These are phyloP conservation scores for Ornithoptera alexandrae DNA, from an alignment of 2,888 invertebrate species.

Conservation along the genomic window DNA sequence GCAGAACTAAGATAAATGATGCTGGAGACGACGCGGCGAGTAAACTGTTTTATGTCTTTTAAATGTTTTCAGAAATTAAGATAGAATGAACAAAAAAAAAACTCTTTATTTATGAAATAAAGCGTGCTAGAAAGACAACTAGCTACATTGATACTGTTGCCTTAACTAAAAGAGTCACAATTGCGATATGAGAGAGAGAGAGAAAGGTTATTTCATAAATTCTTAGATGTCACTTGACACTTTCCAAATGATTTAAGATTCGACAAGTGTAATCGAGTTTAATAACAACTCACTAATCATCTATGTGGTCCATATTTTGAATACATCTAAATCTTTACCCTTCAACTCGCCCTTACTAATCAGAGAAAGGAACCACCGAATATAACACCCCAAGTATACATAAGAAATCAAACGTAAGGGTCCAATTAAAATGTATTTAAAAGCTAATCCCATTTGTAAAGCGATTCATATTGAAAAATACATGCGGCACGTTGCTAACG, in stretches of 20 bases:
- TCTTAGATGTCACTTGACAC: too few species aligned
- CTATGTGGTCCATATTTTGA: too few species aligned
- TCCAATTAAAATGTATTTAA: constrained; percentile 69
- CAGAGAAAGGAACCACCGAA: background rate
- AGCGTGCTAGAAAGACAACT: too few species aligned
- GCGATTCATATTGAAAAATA: constrained; percentile 39
- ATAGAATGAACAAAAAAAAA: background rate
- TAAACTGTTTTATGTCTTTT: constrained; percentile 3
- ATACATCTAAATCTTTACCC: too few species aligned
- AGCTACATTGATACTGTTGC: too few species aligned
- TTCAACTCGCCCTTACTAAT: background rate
- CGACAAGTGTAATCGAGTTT: too few species aligned
- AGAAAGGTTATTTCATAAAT: too few species aligned
- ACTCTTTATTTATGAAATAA: background rate
- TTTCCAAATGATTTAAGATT: too few species aligned
- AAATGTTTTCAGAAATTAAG: constrained; percentile 10
- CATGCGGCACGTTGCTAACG: constrained; percentile 24
- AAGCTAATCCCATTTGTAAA: constrained; percentile 50
- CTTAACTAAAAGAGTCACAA: too few species aligned
- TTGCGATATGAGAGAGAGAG: too few species aligned
- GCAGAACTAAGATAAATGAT: constrained; percentile 63
- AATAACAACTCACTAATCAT: too few species aligned
- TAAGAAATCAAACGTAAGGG: constrained; percentile 44
- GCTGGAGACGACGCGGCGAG: constrained; percentile 5
- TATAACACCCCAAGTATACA: constrained; percentile 24